Conservation (phyloP, 1,140 invertebrate genomes). For the Diplogasteroides magnus region DNA sequence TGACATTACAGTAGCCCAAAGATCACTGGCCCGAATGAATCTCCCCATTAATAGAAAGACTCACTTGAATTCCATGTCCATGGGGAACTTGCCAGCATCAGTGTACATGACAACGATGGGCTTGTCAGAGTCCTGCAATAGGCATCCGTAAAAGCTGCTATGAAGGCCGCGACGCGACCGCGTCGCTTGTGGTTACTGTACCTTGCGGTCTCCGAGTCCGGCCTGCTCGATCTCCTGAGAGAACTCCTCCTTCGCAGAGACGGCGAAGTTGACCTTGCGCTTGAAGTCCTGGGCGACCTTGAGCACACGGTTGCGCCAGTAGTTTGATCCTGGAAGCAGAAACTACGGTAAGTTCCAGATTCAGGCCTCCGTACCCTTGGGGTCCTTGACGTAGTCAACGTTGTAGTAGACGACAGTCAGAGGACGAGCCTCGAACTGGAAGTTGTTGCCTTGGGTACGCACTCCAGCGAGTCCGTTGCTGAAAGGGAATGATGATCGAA, state of each 20-base stretch:
- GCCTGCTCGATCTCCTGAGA: slow-evolving; percentile 77
- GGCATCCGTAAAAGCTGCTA: too few species aligned
- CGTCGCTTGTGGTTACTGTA: too few species aligned
- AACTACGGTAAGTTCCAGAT: too few species aligned
- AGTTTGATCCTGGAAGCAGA: slow-evolving; percentile 75
- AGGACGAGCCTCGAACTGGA: slow-evolving; percentile 74
- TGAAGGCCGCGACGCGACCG: too few species aligned
- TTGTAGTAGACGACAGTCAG: slow-evolving; percentile 83
- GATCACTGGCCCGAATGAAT: not conserved
- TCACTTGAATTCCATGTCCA: slow-evolving; percentile 81
- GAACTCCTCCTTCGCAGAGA: slow-evolving; percentile 86
- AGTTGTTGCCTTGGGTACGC: slow-evolving; percentile 74
- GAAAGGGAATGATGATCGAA: slow-evolving; percentile 46
- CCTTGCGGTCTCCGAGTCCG: slow-evolving; percentile 75
- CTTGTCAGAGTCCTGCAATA: slow-evolving; percentile 80
- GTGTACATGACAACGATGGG: slow-evolving; percentile 75
- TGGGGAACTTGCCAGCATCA: slow-evolving; percentile 80
- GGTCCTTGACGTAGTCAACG: slow-evolving; percentile 93
- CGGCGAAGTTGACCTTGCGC: slow-evolving; percentile 75
- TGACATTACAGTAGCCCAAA: not conserved
- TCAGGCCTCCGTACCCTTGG: slow-evolving; percentile 68
- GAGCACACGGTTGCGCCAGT: slow-evolving; percentile 93
- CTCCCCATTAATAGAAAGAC: slow-evolving; percentile 1
- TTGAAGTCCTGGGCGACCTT: slow-evolving; percentile 85
- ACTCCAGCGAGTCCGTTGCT: slow-evolving; percentile 87